Base-by-base conservation (phyloP, 1,140 invertebrate genomes). In the Papilio polyxenes region DNA sequence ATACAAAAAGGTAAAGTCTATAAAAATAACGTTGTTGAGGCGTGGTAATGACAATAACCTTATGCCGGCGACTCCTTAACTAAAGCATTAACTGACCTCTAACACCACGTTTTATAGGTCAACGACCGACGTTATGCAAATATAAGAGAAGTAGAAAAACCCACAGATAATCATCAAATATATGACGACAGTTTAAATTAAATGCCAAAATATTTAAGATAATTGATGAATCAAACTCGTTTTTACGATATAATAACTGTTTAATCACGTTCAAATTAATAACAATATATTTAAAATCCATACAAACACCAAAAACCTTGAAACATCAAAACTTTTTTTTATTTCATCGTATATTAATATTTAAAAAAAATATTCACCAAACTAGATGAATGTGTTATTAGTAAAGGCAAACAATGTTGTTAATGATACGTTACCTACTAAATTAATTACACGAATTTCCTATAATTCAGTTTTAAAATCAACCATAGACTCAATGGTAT, bases 31-130 rank as follows among this genome's bases (percentile, higher is more conserved):
- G 7, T 77, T 2, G 65, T 62, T 62, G 31, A 51, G 20, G 49
- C 75, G 49, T 75, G 74, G 17, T 49, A 75, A 77, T 77, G 75
- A 77, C 75, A 76, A 76, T 76, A 76, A 76, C 44, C 75, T 77
- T 31, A 75, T 7, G 6, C 49, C 49, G 49, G 13, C 75, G 20
- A 77, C 49, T 17, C 4, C n/a, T 76, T 77, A 37, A 77, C 75
- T 77, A 49, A 77, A 77, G 75, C 75, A 56, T 77, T 49, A 17
- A 53, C 48, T 77, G 75, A 53, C 75, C 75, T 77, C 48, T 15
- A 53, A 77, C 5, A 20, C 3, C 9, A 48, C 40, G n/a, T 76
- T 72, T 72, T 72, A 37, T 75, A 77, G 13, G 75, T 77, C 75
- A 53, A 51, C 49, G 75, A 77, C 75, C 44, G 20, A 53, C n/a